Percentiles rank a stretch among this genome's conserved stretches.
Conservation (phyloP, 64 coral and sea anemone species). For the Montipora cactus region DNA sequence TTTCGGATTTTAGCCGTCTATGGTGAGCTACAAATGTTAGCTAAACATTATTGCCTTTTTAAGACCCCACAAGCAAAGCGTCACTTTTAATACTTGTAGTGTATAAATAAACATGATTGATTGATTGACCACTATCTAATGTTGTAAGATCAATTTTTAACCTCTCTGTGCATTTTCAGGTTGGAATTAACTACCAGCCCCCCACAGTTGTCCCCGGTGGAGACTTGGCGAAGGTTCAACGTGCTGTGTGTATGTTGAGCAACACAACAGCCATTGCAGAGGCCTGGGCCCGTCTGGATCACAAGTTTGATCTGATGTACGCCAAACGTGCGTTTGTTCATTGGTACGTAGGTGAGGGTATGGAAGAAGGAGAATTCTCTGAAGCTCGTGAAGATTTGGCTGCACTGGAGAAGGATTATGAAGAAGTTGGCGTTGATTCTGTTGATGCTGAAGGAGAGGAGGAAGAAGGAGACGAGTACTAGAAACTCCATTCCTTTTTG, state of each 20-base stretch:
- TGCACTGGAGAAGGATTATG: conserved; percentile 10
- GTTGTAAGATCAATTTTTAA: too few relatives aligned
- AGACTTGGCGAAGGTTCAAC: not conserved
- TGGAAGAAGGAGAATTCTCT: conserved; percentile 5
- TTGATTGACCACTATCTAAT: too few relatives aligned
- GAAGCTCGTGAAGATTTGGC: conserved; percentile 10
- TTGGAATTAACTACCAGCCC: conserved; percentile 3
- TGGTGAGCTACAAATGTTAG: too few relatives aligned
- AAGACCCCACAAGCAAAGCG: too few relatives aligned
- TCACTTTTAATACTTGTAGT: too few relatives aligned
- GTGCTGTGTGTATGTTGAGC: not conserved
- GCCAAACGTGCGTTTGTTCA: not conserved
- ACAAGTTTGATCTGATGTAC: not conserved
- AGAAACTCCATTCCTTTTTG: not conserved
- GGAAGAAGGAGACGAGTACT: conserved; percentile 1
- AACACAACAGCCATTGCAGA: not conserved
- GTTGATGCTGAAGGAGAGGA: conserved; percentile 4
- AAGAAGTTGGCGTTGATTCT: not conserved
- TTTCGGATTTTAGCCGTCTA: too few relatives aligned
- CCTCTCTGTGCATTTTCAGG: not conserved
- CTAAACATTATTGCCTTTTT: too few relatives aligned
- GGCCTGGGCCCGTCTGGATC: conserved; percentile 1
- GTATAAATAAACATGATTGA: too few relatives aligned
- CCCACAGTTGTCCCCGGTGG: not conserved
- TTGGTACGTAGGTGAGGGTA: not conserved